Evolutionary conservation across 2,797 vertebrate species (phyloP).

Genomic region (Sebastes elongatus): DNA sequence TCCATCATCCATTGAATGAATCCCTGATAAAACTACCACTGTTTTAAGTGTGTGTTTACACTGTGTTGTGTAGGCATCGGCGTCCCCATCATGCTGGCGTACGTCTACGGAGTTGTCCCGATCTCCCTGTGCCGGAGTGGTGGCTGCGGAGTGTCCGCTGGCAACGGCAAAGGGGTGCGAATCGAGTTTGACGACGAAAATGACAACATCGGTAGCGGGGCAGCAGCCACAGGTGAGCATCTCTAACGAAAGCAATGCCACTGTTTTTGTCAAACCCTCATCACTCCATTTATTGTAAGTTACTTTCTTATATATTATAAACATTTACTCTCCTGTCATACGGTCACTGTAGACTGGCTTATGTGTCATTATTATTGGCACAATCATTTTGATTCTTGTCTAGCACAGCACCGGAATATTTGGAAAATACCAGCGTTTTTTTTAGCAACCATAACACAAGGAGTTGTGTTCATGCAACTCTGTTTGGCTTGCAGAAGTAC

Average conservation of each 20-base stretch:
- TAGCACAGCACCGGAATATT: neutral
- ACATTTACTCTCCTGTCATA: neutral
- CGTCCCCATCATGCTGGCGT: conserved; percentile 98
- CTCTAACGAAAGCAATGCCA: neutral
- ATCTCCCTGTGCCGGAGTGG: conserved; percentile 98
- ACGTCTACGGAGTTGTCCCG: conserved; percentile 97
- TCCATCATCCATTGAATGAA: neutral
- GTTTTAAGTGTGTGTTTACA: neutral
- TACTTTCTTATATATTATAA: neutral
- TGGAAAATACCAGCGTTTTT: neutral
- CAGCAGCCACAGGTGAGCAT: conserved; percentile 89
- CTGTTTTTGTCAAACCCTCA: neutral
- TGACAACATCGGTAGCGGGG: conserved; percentile 92
- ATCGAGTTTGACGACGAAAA: conserved; percentile 99
- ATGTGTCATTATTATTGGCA: neutral
- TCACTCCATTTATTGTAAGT: neutral
- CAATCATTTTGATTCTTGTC: neutral
- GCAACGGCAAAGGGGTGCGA: conserved; percentile 96
- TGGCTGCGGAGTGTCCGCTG: conserved; percentile 95
- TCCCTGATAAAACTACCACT: neutral
- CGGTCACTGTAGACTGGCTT: neutral
- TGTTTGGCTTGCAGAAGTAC: neutral
- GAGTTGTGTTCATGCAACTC: neutral
- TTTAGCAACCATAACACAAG: neutral
- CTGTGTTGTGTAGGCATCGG: conserved; percentile 87